Base-by-base conservation (phyloP, 2,888 invertebrate genomes). In the Mythimna lalbum region DNA sequence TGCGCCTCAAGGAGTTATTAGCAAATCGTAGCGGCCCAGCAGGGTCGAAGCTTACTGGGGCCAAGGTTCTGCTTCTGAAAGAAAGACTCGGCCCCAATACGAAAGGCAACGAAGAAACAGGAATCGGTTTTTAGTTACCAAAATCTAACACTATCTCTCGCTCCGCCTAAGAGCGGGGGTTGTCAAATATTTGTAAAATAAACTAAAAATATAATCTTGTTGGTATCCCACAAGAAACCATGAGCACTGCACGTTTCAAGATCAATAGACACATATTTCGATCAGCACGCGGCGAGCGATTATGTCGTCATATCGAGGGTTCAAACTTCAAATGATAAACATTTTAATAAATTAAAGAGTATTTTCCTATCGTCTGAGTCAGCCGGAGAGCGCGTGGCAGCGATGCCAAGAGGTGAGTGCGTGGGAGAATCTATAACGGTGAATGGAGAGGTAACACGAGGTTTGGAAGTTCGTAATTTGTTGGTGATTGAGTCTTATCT, bases 371-470 rank as follows among this genome's bases (percentile, higher is more conserved):
- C 67, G 31, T 36, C 62, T 90, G 90, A 89, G 63, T 90, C 90
- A 90, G 60, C 5, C 66, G 12, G 52, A 63, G 69, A 80, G 64
- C 73, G 79, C 74, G 73, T 67, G 66, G 55, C 57, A 50, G 27
- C 33, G 75, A 53, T 87, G 90, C 90, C 90, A 89, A 90, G 69
- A 89, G 86, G 84, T 87, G 77, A 75, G 76, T 33, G 76, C 77
- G 89, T 88, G 87, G 88, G 89, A 74, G 88, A 68, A 66, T 74
- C 65, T 84, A 83, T 74, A 73, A 83, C 43, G 62, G 78, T 80
- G 80, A 81, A 78, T 76, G 61, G 62, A 72, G 59, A 76, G 70
- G 73, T 80, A 78, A 5, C 55, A 75, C 61, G 66, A 76, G 69
- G 68, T 57, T 63, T 33, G 63, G 76, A 79, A 73, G 79, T 67